Conservation (phyloP, 2,888 invertebrate genomes). For the Monoplex corrugatus region DNA sequence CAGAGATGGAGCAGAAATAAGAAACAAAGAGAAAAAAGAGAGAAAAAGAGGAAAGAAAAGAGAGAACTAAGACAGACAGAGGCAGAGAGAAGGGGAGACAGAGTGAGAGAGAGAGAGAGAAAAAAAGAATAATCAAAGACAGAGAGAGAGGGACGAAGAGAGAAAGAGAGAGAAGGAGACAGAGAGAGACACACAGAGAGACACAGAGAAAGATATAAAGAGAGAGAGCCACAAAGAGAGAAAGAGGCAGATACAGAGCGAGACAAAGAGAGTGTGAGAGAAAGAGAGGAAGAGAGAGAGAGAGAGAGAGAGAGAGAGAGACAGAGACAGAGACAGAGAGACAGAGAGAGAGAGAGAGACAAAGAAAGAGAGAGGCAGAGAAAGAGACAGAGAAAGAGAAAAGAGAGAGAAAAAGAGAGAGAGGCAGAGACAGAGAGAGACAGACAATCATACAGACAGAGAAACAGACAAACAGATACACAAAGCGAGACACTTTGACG, state of each 20-base stretch:
- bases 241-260: background rate
- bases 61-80: no score
- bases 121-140: no score
- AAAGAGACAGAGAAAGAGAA: no score
- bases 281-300: background rate
- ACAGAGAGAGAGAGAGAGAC: background rate
- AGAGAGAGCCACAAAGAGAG: background rate
- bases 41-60: no score
- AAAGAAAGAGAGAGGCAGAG: no score
- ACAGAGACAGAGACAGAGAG: background rate
- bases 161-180: slow-evolving; percentile 1
- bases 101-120: background rate
- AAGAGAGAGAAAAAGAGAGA: no score
- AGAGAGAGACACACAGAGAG: slow-evolving; percentile 1
- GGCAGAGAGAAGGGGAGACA: background rate
- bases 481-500: background rate
- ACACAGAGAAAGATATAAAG: background rate
- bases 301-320: background rate
- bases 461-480: background rate
- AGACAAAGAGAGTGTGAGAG: background rate
- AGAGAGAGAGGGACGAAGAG: no score
- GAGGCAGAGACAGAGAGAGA: background rate
- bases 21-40: background rate
- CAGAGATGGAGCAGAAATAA: background rate
- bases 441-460: background rate